Conservation (phyloP, 2,888 invertebrate genomes). For the Lamellibrachia columna region DNA sequence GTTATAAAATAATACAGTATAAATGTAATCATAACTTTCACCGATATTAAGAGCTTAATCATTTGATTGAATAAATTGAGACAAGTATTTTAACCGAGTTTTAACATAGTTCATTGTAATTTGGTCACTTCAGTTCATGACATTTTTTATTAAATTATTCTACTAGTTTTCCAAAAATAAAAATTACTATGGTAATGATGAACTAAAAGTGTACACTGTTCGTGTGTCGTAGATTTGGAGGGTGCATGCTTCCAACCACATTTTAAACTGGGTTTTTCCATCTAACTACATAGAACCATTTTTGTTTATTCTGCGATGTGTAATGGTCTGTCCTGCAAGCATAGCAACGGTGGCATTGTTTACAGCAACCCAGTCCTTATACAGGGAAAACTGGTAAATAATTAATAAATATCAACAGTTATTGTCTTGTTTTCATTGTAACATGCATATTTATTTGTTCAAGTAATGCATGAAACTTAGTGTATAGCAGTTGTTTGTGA, state of each 20-base stretch:
- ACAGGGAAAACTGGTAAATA: neutral
- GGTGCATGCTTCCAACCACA: neutral
- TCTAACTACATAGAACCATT: neutral
- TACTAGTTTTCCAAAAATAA: neutral
- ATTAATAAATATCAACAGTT: neutral
- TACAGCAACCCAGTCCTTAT: neutral
- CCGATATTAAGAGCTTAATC: no score
- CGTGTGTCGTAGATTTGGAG: no score
- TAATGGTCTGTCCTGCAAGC: neutral
- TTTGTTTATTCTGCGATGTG: neutral
- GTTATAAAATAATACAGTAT: no score
- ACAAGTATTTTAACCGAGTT: no score
- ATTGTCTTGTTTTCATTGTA: neutral
- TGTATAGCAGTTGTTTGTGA: neutral
- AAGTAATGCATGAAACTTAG: neutral
- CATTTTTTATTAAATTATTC: neutral
- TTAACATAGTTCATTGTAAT: no score
- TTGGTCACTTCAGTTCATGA: no score
- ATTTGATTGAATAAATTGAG: no score
- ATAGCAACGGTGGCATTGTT: neutral
- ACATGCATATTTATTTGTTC: neutral
- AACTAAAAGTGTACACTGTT: no score
- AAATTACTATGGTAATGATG: no score
- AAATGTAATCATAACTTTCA: no score
- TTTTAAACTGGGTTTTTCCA: neutral